Evolutionary conservation across 1,140 invertebrate genomes (phyloP), one percentile per base, ranked within the genome.

Genomic region (Bombus sylvicola): DNA sequence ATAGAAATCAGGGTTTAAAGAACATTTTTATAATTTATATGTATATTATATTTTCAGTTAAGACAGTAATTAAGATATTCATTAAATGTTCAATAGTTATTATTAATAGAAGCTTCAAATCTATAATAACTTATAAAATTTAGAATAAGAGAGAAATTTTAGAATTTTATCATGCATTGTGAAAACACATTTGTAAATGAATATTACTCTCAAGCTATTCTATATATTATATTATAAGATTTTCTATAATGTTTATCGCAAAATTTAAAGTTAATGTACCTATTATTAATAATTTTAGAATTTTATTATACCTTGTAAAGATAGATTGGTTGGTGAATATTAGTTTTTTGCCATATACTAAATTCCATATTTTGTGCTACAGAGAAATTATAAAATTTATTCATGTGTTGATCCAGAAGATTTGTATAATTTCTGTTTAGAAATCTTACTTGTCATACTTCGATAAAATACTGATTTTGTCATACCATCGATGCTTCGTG

Each of bases 401-500:
- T 22, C 47, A 22, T 53, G 18, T 22, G 0, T 53, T 22, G 18
- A 53, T 22, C 18, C 6, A 25, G 22, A 47, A 43, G 53, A 66
- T 6, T 34, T 66, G 31, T 34, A 22, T 13, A 9, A 66, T 25
- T 25, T 84, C 10, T 4, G 34, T 31, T 53, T 69, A 37, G 41
- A 77, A 43, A 53, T 72, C 37, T 79, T 5, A 34, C 12, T 28
- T 10, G 25, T 37, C 62, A 41, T 22, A 39, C 18, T 59, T 75
- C 6, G 34, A 22, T 37, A 62, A 22, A 28, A 43, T n/a, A 87
- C 22, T 43, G 25, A 39, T 87, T 73, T 83, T 34, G 25, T 57
- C 9, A 39, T 69, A 41, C 74, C 68, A 72, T 81, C 59, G 85
- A 86, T 85, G 94, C 84, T 84, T 80, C 83, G 87, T 93, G 92